phyloP scores from a whole-genome alignment of 2,113 vertebrate species.

The Martes martes region DNA sequence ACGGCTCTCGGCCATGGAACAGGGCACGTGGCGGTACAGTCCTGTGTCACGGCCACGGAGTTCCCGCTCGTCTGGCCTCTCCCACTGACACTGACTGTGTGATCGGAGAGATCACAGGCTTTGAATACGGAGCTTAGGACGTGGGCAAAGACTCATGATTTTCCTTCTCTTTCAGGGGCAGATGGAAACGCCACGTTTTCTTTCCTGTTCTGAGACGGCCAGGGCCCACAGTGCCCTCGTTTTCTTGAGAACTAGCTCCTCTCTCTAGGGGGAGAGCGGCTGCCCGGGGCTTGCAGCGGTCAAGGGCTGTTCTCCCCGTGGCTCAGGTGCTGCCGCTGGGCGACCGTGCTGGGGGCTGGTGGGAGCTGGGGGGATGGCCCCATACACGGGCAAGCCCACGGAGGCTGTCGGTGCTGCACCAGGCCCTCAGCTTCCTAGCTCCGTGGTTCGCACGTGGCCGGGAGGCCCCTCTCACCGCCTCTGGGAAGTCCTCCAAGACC shows the following conservation, averaged over 20 bases:
- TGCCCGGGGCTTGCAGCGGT: not conserved
- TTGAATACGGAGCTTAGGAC: not conserved
- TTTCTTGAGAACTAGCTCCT: not conserved
- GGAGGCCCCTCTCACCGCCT: fast-evolving
- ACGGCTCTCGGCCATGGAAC: not conserved
- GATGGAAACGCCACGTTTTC: not conserved
- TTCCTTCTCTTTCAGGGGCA: not conserved
- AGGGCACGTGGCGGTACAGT: not conserved
- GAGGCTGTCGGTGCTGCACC: no score
- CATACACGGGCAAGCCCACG: not conserved
- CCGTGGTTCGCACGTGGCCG: not conserved
- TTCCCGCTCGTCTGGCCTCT: not conserved
- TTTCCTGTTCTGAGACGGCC: not conserved
- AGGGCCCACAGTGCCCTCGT: not conserved
- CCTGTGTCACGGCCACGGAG: fast-evolving
- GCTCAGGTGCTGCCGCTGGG: no score
- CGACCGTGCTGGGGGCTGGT: no score
- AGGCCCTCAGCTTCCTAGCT: not conserved
- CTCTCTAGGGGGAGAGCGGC: no score
- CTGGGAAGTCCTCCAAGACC: not conserved
- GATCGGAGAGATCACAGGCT: not conserved
- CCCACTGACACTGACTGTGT: not conserved
- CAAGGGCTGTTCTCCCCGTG: fast-evolving
- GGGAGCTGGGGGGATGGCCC: no score
- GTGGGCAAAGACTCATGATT: not conserved